Percentiles rank a stretch among this genome's conserved stretches.
Evolutionary conservation across 2,797 vertebrate genomes (phyloP).

Genomic region (Astyanax mexicanus): DNA sequence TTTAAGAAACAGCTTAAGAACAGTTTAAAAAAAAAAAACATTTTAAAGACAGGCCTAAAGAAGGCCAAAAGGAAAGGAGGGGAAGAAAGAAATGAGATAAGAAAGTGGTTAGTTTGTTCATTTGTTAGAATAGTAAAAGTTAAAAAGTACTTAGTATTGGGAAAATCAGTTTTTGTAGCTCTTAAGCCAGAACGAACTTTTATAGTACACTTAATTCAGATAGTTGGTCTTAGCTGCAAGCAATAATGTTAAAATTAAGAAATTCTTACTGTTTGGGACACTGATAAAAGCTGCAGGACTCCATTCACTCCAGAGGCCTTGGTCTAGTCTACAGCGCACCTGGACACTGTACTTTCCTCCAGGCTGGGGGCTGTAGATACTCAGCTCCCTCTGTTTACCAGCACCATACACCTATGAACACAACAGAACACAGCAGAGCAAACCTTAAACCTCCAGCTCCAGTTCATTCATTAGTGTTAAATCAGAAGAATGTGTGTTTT

Average conservation of each 20-base stretch:
- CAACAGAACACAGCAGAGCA: constrained; percentile 35
- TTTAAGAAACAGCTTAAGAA: no score
- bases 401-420: constrained; percentile 72
- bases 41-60: no score
- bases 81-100: no score
- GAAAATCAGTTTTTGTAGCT: no score
- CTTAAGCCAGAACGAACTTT: neutral
- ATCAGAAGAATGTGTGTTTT: neutral
- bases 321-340: constrained; percentile 84
- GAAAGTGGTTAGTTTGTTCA: no score
- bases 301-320: constrained; percentile 89
- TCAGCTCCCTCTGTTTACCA: constrained; percentile 77
- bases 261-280: constrained; percentile 79
- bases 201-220: neutral
- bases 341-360: constrained; percentile 79
- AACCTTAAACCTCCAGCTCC: neutral
- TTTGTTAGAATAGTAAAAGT: no score
- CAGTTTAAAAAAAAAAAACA: no score
- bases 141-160: no score
- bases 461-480: neutral
- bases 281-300: constrained; percentile 67
- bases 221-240: no score
- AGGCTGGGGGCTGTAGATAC: constrained; percentile 77
- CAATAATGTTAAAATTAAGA: neutral
- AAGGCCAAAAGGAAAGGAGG: no score